phyloP scores from a whole-genome alignment of 64 coral and sea anemone genomes.

The Astreopora myriophthalma region DNA sequence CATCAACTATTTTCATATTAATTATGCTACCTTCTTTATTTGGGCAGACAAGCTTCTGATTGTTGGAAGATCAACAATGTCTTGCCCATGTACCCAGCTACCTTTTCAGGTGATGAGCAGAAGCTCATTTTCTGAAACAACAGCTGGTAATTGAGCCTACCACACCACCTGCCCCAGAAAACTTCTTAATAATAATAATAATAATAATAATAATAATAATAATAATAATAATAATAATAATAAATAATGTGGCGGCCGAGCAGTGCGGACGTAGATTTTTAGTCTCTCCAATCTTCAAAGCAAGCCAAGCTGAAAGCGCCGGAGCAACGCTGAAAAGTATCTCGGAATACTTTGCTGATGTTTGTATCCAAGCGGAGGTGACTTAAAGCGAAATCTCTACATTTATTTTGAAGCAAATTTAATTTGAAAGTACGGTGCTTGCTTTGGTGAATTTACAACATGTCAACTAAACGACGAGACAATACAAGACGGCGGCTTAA shows the following conservation, averaged over 20 bases:
- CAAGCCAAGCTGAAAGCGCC: constrained; percentile 1
- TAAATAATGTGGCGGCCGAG: background rate
- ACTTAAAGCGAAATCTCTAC: constrained; percentile 8
- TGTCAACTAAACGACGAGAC: constrained; percentile 18
- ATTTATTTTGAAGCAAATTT: background rate
- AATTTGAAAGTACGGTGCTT: background rate
- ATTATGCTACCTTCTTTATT: no score
- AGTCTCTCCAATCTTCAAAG: background rate
- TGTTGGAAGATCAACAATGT: no score
- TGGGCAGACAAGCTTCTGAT: no score
- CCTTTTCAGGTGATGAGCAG: no score
- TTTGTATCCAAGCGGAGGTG: constrained; percentile 33
- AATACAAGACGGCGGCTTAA: constrained; percentile 8
- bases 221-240: constrained; percentile 5
- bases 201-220: no score
- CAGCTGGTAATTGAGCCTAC: no score
- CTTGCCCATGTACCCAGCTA: no score
- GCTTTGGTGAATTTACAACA: background rate
- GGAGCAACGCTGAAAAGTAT: background rate
- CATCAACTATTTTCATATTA: no score
- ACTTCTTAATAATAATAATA: no score
- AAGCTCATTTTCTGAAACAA: no score
- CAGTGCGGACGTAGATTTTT: background rate
- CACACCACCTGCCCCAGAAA: no score
- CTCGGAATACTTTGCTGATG: background rate